A percentile compares a stretch with the other conserved stretches of the same genome.
These are phyloP conservation scores for Toxotes lorentzi DNA, from an alignment of 2,797 vertebrate species.

Conservation along the genomic window DNA sequence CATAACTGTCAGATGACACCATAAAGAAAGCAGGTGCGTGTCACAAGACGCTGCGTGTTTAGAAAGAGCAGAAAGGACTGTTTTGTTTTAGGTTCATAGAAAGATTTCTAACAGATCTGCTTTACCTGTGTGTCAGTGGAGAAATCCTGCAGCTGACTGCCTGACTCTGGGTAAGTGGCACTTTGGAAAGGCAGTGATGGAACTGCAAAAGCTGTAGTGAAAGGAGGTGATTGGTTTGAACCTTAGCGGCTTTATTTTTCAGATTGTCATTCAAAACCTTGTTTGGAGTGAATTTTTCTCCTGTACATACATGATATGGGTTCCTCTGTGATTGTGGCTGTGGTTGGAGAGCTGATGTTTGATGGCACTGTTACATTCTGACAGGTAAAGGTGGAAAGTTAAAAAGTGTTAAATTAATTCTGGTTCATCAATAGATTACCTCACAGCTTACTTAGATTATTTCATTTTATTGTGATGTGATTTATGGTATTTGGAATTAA, in stretches of 20 bases:
- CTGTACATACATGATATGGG: conserved; percentile 20
- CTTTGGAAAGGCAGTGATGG: neutral
- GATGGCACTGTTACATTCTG: neutral
- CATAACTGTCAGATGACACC: neutral
- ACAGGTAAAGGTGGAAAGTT: neutral
- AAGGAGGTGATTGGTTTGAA: neutral
- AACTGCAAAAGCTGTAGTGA: neutral
- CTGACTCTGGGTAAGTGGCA: neutral
- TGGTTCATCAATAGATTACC: too few species aligned
- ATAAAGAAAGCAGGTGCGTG: neutral
- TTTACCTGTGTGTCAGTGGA: conserved; percentile 11
- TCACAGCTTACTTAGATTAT: too few species aligned
- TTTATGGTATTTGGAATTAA: too few species aligned
- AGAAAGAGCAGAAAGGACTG: neutral
- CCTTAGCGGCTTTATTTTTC: neutral
- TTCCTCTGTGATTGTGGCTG: conserved; percentile 6
- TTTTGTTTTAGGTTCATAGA: neutral
- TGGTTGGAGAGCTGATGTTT: neutral
- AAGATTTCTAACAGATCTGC: neutral
- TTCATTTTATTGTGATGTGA: too few species aligned
- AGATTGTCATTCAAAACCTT: too few species aligned
- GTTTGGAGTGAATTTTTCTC: neutral
- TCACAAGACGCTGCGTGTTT: neutral
- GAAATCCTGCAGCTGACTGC: neutral
- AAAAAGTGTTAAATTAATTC: neutral